Evolutionary conservation across 1,140 invertebrate species (phyloP).

Genomic region (Neotoxoptera formosana): DNA sequence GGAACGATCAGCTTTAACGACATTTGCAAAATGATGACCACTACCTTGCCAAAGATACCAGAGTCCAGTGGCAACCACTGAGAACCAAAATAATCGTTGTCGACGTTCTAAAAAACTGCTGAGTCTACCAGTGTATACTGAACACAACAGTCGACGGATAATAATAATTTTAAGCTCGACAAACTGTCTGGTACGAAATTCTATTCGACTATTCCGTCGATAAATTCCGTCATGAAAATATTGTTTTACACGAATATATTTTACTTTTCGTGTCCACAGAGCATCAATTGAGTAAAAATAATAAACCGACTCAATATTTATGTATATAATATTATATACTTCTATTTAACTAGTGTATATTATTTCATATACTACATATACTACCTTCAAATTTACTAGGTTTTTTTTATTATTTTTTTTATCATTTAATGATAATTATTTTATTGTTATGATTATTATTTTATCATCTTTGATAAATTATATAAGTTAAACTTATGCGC

Average conservation of each 20-base stretch:
- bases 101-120: neutral
- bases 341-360: neutral
- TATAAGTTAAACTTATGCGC: neutral
- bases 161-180: neutral
- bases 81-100: neutral
- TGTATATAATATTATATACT: neutral
- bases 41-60: constrained; percentile 35
- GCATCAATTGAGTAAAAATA: neutral
- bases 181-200: neutral
- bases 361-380: neutral
- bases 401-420: neutral
- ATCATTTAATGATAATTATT: too few species aligned
- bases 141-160: neutral
- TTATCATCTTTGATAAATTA: constrained; percentile 1
- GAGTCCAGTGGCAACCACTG: constrained; percentile 39
- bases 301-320: neutral
- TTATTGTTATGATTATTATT: neutral
- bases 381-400: neutral
- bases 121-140: neutral
- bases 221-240: neutral
- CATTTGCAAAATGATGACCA: constrained; percentile 4
- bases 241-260: neutral
- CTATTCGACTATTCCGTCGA: neutral
- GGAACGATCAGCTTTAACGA: constrained; percentile 59
- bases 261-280: neutral